phyloP scores from a whole-genome alignment of 1,140 invertebrate genomes.

The Anastrepha ludens region DNA sequence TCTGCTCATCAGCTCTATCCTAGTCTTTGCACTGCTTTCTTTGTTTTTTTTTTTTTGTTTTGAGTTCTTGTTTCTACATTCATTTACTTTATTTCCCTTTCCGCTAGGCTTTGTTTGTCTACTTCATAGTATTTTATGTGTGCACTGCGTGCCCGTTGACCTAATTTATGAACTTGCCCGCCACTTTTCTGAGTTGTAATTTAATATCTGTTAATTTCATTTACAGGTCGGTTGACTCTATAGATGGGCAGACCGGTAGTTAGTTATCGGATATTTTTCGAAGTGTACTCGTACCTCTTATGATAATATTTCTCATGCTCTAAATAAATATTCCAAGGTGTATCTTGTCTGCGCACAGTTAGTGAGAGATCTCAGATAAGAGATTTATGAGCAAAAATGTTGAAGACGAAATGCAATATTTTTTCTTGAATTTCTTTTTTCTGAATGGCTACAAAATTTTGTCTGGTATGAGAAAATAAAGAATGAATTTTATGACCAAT shows the following conservation, averaged over 20 bases:
- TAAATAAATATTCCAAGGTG: slow-evolving; percentile 32
- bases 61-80: neutral
- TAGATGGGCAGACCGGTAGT: slow-evolving; percentile 29
- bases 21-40: neutral
- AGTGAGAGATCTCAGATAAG: slow-evolving; percentile 45
- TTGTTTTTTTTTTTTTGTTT: neutral
- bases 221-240: slow-evolving; percentile 41
- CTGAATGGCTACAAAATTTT: neutral
- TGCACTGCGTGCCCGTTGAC: slow-evolving; percentile 6
- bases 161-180: slow-evolving; percentile 51
- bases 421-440: neutral
- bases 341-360: slow-evolving; percentile 33
- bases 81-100: slow-evolving; percentile 24
- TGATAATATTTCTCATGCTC: slow-evolving; percentile 44
- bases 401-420: slow-evolving; percentile 43
- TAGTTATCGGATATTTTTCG: slow-evolving; percentile 34
- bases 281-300: neutral
- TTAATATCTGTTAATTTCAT: slow-evolving; percentile 44
- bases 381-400: slow-evolving; percentile 45
- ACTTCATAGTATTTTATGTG: neutral
- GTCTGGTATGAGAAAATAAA: neutral
- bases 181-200: slow-evolving; percentile 20
- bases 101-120: slow-evolving; percentile 18
- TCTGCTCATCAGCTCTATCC: neutral
- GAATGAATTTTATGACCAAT: neutral